Percentiles rank a stretch among this genome's conserved stretches.
These are phyloP conservation scores for Aleiodes leptofemur DNA, from an alignment of 2,888 invertebrate species.

Conservation along the genomic window DNA sequence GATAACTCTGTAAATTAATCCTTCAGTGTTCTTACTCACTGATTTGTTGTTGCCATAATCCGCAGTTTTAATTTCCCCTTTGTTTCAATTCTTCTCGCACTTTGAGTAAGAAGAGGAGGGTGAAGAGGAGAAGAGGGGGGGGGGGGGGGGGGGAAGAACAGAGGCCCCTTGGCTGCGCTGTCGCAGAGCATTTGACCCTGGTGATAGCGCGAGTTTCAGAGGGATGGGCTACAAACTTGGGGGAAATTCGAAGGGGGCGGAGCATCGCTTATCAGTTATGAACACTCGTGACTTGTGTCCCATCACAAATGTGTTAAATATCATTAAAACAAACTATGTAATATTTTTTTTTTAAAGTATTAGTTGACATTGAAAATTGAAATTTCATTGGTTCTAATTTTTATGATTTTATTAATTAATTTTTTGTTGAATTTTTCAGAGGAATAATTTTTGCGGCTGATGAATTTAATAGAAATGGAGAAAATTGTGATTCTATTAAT, in stretches of 20 bases:
- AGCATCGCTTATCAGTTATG: slow-evolving; percentile 68
- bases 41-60: slow-evolving; percentile 65
- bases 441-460: background rate
- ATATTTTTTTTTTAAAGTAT: too few relatives aligned
- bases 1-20: slow-evolving; percentile 62
- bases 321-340: too few relatives aligned
- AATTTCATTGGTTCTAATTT: too few relatives aligned
- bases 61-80: slow-evolving; percentile 61
- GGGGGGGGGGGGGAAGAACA: background rate
- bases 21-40: slow-evolving; percentile 52
- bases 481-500: slow-evolving; percentile 8
- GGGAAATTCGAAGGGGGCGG: slow-evolving; percentile 63
- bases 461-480: background rate
- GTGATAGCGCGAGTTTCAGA: background rate
- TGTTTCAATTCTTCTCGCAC: slow-evolving; percentile 52
- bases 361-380: too few relatives aligned
- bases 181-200: slow-evolving; percentile 19
- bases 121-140: background rate
- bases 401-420: background rate
- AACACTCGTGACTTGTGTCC: slow-evolving; percentile 64
- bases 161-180: slow-evolving; percentile 1
- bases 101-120: slow-evolving; percentile 17
- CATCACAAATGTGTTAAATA: slow-evolving; percentile 21
- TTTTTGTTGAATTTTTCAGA: background rate
- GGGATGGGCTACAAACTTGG: slow-evolving; percentile 35